A percentile compares a stretch with the other conserved stretches of the same genome.
Conservation (phyloP, 2,888 invertebrate species). For the Caenorhabditis wallacei region DNA sequence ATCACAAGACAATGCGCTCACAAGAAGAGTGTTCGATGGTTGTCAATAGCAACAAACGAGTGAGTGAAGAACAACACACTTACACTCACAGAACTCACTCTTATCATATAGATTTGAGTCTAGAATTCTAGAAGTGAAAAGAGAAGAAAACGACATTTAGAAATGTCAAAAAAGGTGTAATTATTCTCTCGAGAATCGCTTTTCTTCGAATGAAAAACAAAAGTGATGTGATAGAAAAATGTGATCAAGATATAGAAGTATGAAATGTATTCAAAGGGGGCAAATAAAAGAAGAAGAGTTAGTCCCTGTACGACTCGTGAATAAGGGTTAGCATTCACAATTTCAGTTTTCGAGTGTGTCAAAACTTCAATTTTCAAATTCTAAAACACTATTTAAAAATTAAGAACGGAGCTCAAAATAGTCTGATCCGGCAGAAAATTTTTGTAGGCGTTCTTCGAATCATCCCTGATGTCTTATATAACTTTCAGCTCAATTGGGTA, state of each 20-base stretch:
- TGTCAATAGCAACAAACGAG: constrained; percentile 2
- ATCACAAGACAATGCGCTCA: background rate
- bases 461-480: no score
- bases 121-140: background rate
- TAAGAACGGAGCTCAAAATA: no score
- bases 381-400: no score
- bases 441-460: no score
- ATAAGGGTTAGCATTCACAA: no score
- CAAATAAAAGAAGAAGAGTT: background rate
- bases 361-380: no score
- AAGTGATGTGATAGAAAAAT: constrained; percentile 1
- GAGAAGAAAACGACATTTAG: background rate
- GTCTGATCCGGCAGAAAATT: no score
- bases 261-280: no score
- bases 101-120: background rate
- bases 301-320: no score
- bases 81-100: background rate
- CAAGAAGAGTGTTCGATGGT: background rate
- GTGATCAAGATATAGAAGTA: background rate
- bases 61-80: background rate
- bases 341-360: no score
- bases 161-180: background rate
- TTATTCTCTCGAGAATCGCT: background rate
- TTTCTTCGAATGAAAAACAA: background rate
- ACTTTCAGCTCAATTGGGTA: no score